These are phyloP conservation scores for Drosophila formosana DNA, from an alignment of 2,888 invertebrate genomes.

Conservation along the genomic window DNA sequence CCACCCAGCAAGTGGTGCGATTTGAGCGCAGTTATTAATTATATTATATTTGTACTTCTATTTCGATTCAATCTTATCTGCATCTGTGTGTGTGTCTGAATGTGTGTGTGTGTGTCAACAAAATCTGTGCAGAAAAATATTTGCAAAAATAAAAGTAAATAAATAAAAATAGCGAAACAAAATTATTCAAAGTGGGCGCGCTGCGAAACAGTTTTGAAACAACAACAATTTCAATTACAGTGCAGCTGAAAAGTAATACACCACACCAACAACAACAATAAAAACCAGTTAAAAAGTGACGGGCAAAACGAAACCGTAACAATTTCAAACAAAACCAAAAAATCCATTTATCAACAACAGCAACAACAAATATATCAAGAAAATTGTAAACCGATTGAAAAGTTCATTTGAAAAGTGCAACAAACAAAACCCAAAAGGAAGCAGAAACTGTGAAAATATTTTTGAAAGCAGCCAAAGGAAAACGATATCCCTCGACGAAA, in stretches of 20 bases:
- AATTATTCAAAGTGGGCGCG: conserved; percentile 58
- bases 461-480: conserved; percentile 17
- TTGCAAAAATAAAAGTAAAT: conserved; percentile 16
- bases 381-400: conserved; percentile 54
- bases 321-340: conserved; percentile 30
- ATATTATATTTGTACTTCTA: conserved; percentile 1
- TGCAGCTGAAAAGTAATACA: conserved; percentile 68
- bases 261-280: conserved; percentile 28
- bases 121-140: conserved; percentile 1
- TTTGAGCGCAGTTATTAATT: conserved; percentile 25
- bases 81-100: not conserved
- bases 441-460: conserved; percentile 7
- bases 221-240: conserved; percentile 71
- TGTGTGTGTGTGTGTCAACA: conserved; percentile 5
- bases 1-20: conserved; percentile 26
- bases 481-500: conserved; percentile 8
- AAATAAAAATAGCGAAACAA: conserved; percentile 16
- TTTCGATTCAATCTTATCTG: not conserved
- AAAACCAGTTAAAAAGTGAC: conserved; percentile 76
- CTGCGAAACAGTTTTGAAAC: conserved; percentile 47
- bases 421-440: not conserved
- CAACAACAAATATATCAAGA: conserved; percentile 32
- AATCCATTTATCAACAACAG: conserved; percentile 12
- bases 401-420: conserved; percentile 35
- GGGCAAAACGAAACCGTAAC: conserved; percentile 46